A percentile compares a stretch with the other conserved stretches of the same genome.
phyloP scores from a whole-genome alignment of 1,140 invertebrate genomes.

The Tenebrio molitor region DNA sequence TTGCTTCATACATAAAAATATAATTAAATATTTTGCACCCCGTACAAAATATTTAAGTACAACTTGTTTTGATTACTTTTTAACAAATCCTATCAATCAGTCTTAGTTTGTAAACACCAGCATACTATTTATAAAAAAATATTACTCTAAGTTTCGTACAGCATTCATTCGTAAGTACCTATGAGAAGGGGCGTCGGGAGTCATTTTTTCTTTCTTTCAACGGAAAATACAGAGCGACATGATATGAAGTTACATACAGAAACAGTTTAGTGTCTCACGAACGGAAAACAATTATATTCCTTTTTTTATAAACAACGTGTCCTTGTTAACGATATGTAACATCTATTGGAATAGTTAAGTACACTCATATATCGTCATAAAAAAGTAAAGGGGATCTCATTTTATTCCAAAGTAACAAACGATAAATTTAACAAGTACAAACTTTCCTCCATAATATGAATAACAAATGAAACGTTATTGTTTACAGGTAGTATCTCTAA shows the following conservation, averaged over 20 bases:
- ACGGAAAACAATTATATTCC: constrained; percentile 48
- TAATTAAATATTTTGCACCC: constrained; percentile 41
- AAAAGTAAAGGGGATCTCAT: constrained; percentile 46
- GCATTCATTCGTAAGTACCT: constrained; percentile 49
- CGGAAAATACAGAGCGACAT: constrained; percentile 38
- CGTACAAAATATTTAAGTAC: constrained; percentile 50
- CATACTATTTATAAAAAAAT: constrained; percentile 53
- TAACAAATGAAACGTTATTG: constrained; percentile 47
- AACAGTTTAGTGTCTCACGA: constrained; percentile 42
- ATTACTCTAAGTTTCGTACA: constrained; percentile 51
- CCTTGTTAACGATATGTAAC: constrained; percentile 57
- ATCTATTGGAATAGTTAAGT: constrained; percentile 53
- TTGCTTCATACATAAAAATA: constrained; percentile 41
- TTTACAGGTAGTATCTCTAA: constrained; percentile 53
- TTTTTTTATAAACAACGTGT: constrained; percentile 35
- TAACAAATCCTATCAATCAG: constrained; percentile 52
- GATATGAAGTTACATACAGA: constrained; percentile 54
- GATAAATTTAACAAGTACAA: constrained; percentile 35
- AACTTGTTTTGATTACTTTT: constrained; percentile 40
- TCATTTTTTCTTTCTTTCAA: constrained; percentile 39
- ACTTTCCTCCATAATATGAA: constrained; percentile 13
- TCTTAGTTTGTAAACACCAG: constrained; percentile 50
- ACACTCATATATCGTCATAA: constrained; percentile 47
- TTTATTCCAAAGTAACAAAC: constrained; percentile 25
- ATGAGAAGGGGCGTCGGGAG: constrained; percentile 39